phyloP scores from a whole-genome alignment of 2,888 invertebrate species.

The Drosophila nr. medialis region DNA sequence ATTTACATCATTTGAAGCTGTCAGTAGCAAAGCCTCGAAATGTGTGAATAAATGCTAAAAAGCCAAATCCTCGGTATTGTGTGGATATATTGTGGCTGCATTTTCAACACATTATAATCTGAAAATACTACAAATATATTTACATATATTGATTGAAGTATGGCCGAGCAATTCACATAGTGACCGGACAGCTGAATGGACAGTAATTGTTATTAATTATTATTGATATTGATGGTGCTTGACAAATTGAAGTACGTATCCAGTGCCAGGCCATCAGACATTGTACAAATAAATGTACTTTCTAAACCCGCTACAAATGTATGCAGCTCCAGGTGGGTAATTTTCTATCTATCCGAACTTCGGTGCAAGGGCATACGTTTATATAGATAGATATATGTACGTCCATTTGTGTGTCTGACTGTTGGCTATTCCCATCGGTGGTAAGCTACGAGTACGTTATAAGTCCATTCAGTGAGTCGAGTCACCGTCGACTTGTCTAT shows the following conservation, averaged over 20 bases:
- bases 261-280: neutral
- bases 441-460: slow-evolving; percentile 1
- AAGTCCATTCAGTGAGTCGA: slow-evolving; percentile 45
- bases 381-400: slow-evolving; percentile 2
- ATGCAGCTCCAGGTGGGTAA: slow-evolving; percentile 53
- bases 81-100: slow-evolving; percentile 18
- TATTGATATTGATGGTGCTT: slow-evolving; percentile 77
- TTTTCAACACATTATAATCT: slow-evolving; percentile 17
- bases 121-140: slow-evolving; percentile 4
- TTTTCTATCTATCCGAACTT: slow-evolving; percentile 37
- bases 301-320: slow-evolving; percentile 36
- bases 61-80: slow-evolving; percentile 6
- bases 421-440: slow-evolving; percentile 31
- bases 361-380: slow-evolving; percentile 27
- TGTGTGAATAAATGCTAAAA: slow-evolving; percentile 30
- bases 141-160: slow-evolving; percentile 61
- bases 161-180: slow-evolving; percentile 11
- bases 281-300: neutral
- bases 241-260: slow-evolving; percentile 40
- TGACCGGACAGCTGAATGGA: slow-evolving; percentile 29
- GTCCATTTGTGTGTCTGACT: slow-evolving; percentile 11
- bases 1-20: slow-evolving; percentile 34
- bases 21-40: slow-evolving; percentile 27
- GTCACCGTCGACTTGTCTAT: slow-evolving; percentile 79
- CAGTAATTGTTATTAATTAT: slow-evolving; percentile 81